Percentiles rank a stretch among this genome's conserved stretches.
phyloP scores from a whole-genome alignment of 2,797 vertebrate genomes.

The Microtus agrestis region DNA sequence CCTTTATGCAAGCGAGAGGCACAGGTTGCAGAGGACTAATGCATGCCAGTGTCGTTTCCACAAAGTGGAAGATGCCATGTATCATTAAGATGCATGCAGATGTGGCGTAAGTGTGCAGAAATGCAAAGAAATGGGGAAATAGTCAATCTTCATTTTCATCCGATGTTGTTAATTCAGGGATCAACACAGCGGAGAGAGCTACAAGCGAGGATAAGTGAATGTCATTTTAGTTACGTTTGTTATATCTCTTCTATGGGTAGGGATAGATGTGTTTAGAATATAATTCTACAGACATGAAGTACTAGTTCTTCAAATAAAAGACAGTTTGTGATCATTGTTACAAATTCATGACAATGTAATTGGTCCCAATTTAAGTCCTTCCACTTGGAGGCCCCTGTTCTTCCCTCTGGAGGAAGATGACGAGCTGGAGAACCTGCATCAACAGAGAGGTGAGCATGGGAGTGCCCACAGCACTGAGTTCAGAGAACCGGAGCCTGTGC shows the following conservation, averaged over 20 bases:
- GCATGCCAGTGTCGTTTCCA: neutral
- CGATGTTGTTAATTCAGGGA: neutral
- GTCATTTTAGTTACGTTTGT: neutral
- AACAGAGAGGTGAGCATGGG: neutral
- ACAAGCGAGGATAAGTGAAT: neutral
- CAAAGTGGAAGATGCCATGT: neutral
- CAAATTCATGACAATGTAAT: neutral
- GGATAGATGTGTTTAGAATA: constrained; percentile 3
- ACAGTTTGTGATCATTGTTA: constrained; percentile 44
- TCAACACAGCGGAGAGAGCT: neutral
- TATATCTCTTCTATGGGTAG: neutral
- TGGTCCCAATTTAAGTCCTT: constrained; percentile 9
- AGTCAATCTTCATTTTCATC: neutral
- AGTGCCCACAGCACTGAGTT: neutral
- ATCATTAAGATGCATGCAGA: neutral
- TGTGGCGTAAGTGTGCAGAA: neutral
- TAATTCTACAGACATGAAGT: constrained; percentile 52
- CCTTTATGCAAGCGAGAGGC: neutral
- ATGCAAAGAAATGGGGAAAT: constrained; percentile 33
- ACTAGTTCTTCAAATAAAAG: constrained; percentile 31
- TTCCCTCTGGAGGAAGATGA: neutral
- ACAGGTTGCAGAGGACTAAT: constrained; percentile 12
- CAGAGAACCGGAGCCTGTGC: neutral
- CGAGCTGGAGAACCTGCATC: neutral
- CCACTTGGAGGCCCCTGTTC: neutral